Conservation (phyloP, 2,797 vertebrate species). For the Antennarius maculatus region DNA sequence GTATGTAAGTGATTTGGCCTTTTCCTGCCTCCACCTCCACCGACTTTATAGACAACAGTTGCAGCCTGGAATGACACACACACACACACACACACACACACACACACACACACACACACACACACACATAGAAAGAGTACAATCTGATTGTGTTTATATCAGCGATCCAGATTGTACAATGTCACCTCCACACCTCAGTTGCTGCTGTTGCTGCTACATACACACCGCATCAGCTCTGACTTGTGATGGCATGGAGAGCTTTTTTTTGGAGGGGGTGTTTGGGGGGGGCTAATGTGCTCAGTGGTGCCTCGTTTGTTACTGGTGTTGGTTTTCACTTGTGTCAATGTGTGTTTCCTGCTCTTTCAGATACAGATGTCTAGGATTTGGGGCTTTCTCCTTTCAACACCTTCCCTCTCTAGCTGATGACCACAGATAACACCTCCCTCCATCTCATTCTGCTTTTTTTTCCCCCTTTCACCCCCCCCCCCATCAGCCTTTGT, state of each 20-base stretch:
- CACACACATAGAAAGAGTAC: neutral
- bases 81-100: constrained; percentile 1
- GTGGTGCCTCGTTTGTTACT: constrained; percentile 18
- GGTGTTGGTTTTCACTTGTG: constrained; percentile 60
- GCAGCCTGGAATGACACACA: neutral
- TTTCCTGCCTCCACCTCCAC: constrained; percentile 46
- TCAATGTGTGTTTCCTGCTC: constrained; percentile 61
- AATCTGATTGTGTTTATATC: constrained; percentile 29
- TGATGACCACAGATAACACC: constrained; percentile 66
- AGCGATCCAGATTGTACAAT: constrained; percentile 27
- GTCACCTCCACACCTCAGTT: constrained; percentile 48
- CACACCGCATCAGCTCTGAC: constrained; percentile 35
- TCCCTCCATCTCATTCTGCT: constrained; percentile 17
- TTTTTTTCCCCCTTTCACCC: constrained; percentile 30
- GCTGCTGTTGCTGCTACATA: constrained; percentile 34
- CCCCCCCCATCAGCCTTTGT: constrained; percentile 17
- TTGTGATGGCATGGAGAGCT: constrained; percentile 16
- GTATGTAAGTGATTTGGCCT: constrained; percentile 64
- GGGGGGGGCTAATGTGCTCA: constrained; percentile 5
- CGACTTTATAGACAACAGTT: constrained; percentile 37
- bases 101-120: neutral
- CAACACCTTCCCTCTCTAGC: constrained; percentile 60
- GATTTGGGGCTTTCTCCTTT: constrained; percentile 66
- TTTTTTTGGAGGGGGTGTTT: constrained; percentile 14
- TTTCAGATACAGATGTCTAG: constrained; percentile 55